Percentiles rank a stretch among this genome's conserved stretches.
Evolutionary conservation across 1,140 invertebrate species (phyloP).

Genomic region (Gryon sp.): DNA sequence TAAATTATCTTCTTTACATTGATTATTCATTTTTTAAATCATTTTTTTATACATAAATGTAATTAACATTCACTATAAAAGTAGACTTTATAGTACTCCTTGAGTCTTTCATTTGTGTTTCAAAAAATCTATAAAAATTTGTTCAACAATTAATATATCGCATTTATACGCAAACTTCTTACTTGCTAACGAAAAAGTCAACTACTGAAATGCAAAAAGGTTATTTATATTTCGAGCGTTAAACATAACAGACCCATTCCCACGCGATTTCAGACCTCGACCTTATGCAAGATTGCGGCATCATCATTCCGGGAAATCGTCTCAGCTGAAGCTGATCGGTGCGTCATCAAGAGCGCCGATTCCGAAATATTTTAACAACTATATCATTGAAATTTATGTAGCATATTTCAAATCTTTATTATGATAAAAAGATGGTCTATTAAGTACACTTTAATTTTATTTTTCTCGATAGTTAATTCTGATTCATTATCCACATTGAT

Average conservation of each 20-base stretch:
- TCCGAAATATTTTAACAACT: slow-evolving; percentile 33
- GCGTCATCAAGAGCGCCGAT: slow-evolving; percentile 25
- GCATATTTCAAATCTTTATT: background rate
- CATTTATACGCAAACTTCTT: background rate
- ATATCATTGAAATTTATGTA: slow-evolving; percentile 3
- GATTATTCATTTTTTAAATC: no score
- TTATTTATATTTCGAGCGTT: background rate
- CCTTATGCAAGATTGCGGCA: slow-evolving; percentile 41
- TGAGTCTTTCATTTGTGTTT: no score
- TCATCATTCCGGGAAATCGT: slow-evolving; percentile 30
- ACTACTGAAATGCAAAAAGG: background rate
- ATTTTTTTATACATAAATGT: no score
- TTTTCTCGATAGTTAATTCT: no score
- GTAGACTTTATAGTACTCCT: no score
- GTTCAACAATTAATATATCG: no score
- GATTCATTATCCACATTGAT: no score
- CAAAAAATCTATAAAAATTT: no score
- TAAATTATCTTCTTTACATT: no score
- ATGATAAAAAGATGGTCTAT: no score
- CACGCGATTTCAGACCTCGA: slow-evolving; percentile 25
- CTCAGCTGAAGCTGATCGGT: slow-evolving; percentile 6
- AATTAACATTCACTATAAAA: no score
- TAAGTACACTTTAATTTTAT: no score
- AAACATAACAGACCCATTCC: slow-evolving; percentile 13
- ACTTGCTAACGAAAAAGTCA: background rate